Percentiles rank a stretch among this genome's conserved stretches.
Conservation (phyloP, 2,113 vertebrate genomes). For the Columba livia region DNA sequence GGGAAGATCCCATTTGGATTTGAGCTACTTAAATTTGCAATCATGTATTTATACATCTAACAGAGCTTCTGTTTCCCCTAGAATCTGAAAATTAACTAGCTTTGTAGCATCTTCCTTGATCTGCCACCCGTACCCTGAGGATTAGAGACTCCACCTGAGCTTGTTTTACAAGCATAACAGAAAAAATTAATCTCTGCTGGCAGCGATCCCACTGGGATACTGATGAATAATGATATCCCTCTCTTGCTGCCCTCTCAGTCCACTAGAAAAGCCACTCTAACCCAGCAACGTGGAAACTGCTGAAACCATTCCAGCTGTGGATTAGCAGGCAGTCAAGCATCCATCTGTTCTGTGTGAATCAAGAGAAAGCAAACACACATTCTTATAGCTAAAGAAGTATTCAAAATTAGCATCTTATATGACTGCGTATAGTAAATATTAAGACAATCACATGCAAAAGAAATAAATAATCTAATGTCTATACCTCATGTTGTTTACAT, state of each 20-base stretch:
- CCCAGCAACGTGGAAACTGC: constrained; percentile 81
- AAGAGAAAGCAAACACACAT: constrained; percentile 78
- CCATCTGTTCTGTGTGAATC: constrained; percentile 83
- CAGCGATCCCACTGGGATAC: constrained; percentile 85
- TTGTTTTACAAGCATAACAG: constrained; percentile 90
- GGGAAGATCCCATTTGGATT: constrained; percentile 84
- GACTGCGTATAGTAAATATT: constrained; percentile 33
- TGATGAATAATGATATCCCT: constrained; percentile 90
- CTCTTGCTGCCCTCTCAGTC: constrained; percentile 87
- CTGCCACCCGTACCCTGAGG: constrained; percentile 87
- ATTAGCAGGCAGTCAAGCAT: constrained; percentile 87
- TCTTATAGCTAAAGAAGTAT: constrained; percentile 74
- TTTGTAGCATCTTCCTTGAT: constrained; percentile 90
- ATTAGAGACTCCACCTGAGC: constrained; percentile 90
- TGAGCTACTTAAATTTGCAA: constrained; percentile 88
- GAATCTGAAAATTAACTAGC: constrained; percentile 90
- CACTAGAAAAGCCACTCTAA: constrained; percentile 88
- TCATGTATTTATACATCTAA: constrained; percentile 89
- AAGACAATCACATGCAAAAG: constrained; percentile 27
- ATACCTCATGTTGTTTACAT: not conserved
- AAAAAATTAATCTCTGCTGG: constrained; percentile 91
- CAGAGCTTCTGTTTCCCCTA: constrained; percentile 86
- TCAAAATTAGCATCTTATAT: constrained; percentile 66
- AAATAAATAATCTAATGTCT: constrained; percentile 23
- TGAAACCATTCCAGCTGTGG: constrained; percentile 89